These are phyloP conservation scores for Halcyon malimbica DNA, from an alignment of 2,113 vertebrate genomes.

Conservation along the genomic window DNA sequence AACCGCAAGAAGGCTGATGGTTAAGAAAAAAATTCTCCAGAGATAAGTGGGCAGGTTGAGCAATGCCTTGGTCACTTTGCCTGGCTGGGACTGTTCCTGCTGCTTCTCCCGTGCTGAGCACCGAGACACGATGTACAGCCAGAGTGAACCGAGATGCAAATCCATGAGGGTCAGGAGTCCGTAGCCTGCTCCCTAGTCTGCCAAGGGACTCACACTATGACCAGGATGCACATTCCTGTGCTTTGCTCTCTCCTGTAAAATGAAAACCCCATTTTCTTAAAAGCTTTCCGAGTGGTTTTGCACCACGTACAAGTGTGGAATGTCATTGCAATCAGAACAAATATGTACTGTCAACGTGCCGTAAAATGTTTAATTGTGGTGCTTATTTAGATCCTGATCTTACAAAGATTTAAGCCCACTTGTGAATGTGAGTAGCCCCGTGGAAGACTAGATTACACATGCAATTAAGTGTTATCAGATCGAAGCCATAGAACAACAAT, in stretches of 20 bases:
- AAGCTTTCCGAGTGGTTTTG: background rate
- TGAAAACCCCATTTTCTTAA: background rate
- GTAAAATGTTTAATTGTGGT: background rate
- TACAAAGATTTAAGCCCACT: conserved; percentile 18
- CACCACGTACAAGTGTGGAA: background rate
- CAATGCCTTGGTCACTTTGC: background rate
- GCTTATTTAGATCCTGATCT: conserved; percentile 4
- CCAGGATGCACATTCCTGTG: background rate
- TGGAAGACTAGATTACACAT: conserved; percentile 59
- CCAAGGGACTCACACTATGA: background rate
- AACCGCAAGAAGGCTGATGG: background rate
- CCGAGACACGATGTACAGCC: background rate
- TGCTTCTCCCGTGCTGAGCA: background rate
- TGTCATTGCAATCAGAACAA: background rate
- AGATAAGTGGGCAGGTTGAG: background rate
- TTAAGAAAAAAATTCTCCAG: background rate
- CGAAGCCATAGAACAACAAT: conserved; percentile 54
- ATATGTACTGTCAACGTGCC: background rate
- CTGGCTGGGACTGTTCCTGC: background rate
- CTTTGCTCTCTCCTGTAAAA: background rate
- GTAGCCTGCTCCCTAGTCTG: background rate
- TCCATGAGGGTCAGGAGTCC: background rate
- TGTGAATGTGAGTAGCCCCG: conserved; percentile 24
- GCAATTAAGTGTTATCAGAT: conserved; percentile 62
- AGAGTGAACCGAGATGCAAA: background rate